These are phyloP conservation scores for Marronus borbonicus DNA, from an alignment of 2,888 invertebrate genomes.

Conservation along the genomic window DNA sequence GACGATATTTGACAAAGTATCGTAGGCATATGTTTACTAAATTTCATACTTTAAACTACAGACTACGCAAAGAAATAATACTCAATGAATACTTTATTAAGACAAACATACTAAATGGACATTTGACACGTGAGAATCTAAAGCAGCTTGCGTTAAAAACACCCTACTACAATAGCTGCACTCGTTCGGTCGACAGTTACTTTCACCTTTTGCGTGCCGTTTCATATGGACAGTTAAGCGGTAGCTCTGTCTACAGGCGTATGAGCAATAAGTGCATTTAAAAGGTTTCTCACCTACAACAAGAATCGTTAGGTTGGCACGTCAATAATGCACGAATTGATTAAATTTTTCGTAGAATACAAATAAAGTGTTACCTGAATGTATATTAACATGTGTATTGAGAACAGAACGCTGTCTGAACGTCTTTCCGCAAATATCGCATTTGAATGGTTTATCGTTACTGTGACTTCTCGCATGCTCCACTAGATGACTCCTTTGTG, in stretches of 20 bases:
- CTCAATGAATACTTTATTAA: not conserved
- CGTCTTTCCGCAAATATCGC: conserved; percentile 63
- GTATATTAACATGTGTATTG: conserved; percentile 65
- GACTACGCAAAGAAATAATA: too few species aligned
- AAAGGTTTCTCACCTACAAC: conserved; percentile 63
- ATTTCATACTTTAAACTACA: too few species aligned
- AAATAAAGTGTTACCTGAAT: conserved; percentile 60
- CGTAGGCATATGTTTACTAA: too few species aligned
- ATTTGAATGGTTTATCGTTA: conserved; percentile 64
- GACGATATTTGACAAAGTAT: not conserved
- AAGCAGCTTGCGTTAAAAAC: conserved; percentile 53
- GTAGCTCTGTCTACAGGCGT: conserved; percentile 64
- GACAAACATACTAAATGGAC: not conserved
- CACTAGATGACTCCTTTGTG: conserved; percentile 65
- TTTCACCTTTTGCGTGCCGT: conserved; percentile 56
- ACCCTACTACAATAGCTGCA: conserved; percentile 54
- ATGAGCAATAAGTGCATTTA: conserved; percentile 64
- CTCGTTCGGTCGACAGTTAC: not conserved
- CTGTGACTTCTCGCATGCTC: conserved; percentile 65
- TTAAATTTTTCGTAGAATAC: not conserved
- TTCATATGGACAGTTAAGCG: conserved; percentile 65
- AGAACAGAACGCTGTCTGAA: conserved; percentile 64
- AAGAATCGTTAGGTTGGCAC: not conserved
- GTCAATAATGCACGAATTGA: not conserved
- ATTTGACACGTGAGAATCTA: conserved; percentile 22